Conservation (phyloP, 2,113 vertebrate species). For the Prochilodus magdalenae region DNA sequence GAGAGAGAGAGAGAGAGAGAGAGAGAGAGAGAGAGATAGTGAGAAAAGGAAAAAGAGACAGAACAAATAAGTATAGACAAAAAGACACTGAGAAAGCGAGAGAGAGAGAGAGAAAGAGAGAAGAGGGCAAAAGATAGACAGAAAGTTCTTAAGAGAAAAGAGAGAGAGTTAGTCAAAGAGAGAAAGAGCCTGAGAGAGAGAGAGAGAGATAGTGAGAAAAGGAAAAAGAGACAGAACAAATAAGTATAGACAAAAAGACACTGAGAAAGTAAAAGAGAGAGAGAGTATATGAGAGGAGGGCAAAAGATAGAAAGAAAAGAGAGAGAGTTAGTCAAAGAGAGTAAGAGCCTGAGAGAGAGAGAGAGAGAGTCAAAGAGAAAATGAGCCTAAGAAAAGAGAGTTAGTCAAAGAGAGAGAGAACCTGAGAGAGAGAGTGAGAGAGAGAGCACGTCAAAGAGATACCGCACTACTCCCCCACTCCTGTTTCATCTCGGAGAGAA, state of each 20-base stretch:
- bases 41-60: too few species aligned
- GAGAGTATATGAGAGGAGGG: not conserved
- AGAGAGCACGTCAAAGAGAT: not conserved
- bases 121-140: not conserved
- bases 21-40: too few species aligned
- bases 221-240: constrained; percentile 20
- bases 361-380: not conserved
- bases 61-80: too few species aligned
- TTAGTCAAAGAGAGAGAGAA: not conserved
- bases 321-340: not conserved
- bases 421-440: not conserved
- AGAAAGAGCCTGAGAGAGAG: not conserved
- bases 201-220: not conserved
- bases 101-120: not conserved
- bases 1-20: too few species aligned
- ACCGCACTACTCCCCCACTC: not conserved
- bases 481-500: constrained; percentile 25
- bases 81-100: too few species aligned
- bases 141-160: constrained; percentile 33
- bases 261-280: not conserved
- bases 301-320: constrained; percentile 5
- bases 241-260: constrained; percentile 1
- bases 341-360: not conserved
- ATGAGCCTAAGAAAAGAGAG: too few species aligned
- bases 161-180: not conserved